Percentiles rank a stretch among this genome's conserved stretches.
Evolutionary conservation across 2,888 invertebrate species (phyloP).

Genomic region (Trypoxylon attenuatum): DNA sequence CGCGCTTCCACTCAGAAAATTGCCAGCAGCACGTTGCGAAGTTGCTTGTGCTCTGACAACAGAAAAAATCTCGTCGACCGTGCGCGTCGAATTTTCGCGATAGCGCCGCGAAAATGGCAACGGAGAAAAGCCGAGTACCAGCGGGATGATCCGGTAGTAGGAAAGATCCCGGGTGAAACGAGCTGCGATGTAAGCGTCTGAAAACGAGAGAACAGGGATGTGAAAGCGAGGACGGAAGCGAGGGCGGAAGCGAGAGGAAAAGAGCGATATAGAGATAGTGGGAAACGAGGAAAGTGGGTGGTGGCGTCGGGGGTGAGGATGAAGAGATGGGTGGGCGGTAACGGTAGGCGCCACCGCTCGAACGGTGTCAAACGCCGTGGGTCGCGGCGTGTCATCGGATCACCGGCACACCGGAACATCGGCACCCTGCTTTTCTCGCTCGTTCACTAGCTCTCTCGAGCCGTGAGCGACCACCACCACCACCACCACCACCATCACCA

Average conservation of each 20-base stretch:
- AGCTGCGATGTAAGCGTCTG: no score
- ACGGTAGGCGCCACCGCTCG: not conserved
- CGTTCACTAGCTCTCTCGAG: no score
- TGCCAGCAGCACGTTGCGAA: no score
- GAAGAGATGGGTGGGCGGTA: not conserved
- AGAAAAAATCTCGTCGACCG: no score
- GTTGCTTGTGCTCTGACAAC: no score
- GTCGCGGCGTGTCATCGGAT: conserved; percentile 9
- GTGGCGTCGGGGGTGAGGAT: not conserved
- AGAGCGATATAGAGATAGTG: not conserved
- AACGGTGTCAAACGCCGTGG: conserved; percentile 28
- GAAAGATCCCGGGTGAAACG: no score
- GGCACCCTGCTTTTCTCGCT: conserved; percentile 1
- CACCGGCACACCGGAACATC: not conserved
- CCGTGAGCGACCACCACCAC: conserved; percentile 16
- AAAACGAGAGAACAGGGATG: no score
- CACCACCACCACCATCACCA: conserved; percentile 2
- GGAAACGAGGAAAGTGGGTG: not conserved
- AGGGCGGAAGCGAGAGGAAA: not conserved
- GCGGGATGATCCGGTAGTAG: no score
- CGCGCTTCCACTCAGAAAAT: no score
- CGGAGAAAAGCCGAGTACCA: no score
- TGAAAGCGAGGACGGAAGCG: not conserved
- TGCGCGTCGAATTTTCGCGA: no score
- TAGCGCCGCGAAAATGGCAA: no score